Conservation (phyloP, 2,113 vertebrate genomes). For the Psephotus haematonotus region DNA sequence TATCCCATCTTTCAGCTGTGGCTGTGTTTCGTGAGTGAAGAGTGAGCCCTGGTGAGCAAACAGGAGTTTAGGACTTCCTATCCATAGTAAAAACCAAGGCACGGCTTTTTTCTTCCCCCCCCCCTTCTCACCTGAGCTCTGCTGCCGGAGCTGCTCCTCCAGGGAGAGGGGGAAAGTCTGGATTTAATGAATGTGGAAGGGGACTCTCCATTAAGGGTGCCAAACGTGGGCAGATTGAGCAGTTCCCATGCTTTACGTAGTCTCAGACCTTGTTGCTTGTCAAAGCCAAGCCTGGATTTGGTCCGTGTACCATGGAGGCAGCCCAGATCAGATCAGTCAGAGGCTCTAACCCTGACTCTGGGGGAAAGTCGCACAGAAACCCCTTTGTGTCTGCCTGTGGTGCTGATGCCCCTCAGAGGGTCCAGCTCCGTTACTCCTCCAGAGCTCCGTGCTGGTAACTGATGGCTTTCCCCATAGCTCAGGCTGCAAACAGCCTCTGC, state of each 20-base stretch:
- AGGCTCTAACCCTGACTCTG: background rate
- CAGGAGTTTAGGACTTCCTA: background rate
- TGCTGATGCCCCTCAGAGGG: background rate
- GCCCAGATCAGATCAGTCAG: background rate
- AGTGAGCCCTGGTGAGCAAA: background rate
- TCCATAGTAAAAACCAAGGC: background rate
- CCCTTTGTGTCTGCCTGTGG: background rate
- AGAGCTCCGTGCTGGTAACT: background rate
- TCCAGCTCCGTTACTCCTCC: background rate
- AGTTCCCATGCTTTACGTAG: background rate
- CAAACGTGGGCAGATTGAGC: background rate
- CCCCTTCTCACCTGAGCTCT: background rate
- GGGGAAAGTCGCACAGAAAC: background rate
- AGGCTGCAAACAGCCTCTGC: background rate
- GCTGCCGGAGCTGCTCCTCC: background rate
- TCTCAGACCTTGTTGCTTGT: background rate
- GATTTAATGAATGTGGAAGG: background rate
- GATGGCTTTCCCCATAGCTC: background rate
- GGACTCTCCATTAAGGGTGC: background rate
- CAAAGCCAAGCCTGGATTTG: background rate
- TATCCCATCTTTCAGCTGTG: background rate
- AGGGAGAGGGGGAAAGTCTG: background rate
- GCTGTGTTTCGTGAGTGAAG: background rate
- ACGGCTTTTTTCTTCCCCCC: background rate
- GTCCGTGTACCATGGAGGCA: background rate